Percentiles rank a stretch among this genome's conserved stretches.
These are phyloP conservation scores for Gasteruption jaculator DNA, from an alignment of 2,888 invertebrate genomes.

Conservation along the genomic window DNA sequence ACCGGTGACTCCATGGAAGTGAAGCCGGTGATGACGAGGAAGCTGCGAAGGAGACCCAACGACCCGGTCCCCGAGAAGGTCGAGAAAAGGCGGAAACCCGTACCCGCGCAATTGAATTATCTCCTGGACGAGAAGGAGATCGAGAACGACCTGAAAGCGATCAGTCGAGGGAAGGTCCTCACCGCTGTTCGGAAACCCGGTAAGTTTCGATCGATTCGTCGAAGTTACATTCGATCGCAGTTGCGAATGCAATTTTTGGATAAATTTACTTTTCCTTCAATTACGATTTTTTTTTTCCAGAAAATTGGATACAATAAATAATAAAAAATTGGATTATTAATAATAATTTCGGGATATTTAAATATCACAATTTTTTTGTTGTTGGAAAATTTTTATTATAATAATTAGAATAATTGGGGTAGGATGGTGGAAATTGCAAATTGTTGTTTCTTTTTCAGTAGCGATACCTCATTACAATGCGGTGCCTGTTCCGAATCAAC, in stretches of 20 bases:
- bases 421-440: slow-evolving; percentile 16
- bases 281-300: neutral
- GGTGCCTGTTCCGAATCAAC: slow-evolving; percentile 40
- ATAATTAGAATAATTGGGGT: slow-evolving; percentile 7
- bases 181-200: slow-evolving; percentile 58
- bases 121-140: slow-evolving; percentile 85
- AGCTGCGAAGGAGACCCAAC: slow-evolving; percentile 86
- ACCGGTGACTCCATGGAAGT: slow-evolving; percentile 85
- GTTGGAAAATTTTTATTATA: slow-evolving; percentile 23
- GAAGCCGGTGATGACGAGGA: slow-evolving; percentile 95
- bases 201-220: too few species aligned
- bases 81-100: slow-evolving; percentile 79
- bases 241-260: too few species aligned
- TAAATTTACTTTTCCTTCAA: slow-evolving; percentile 2
- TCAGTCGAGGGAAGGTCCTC: slow-evolving; percentile 61
- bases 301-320: neutral
- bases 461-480: slow-evolving; percentile 42
- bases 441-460: slow-evolving; percentile 27
- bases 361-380: slow-evolving; percentile 15
- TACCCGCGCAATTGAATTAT: slow-evolving; percentile 81
- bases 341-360: slow-evolving; percentile 11
- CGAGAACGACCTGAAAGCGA: slow-evolving; percentile 77
- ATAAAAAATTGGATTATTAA: neutral
- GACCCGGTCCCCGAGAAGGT: slow-evolving; percentile 87
- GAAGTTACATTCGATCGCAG: too few species aligned